These are phyloP conservation scores for Schizotus pectinicornis DNA, from an alignment of 2,888 invertebrate genomes.

Conservation along the genomic window DNA sequence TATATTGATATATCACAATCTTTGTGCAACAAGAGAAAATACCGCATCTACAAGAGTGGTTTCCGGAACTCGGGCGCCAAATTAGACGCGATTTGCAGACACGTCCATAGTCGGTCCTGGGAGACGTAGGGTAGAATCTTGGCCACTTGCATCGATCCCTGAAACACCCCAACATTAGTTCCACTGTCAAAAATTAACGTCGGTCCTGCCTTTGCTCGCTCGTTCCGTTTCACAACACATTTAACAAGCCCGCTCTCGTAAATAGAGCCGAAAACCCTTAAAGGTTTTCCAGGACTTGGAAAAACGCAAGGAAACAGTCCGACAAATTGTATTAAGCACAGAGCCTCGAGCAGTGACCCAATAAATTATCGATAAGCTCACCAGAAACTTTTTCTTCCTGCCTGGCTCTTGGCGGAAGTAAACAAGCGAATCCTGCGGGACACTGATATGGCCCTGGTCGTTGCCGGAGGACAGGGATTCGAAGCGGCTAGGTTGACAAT, in stretches of 20 bases:
- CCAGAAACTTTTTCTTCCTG: constrained; percentile 59
- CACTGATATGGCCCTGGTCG: constrained; percentile 44
- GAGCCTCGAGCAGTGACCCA: constrained; percentile 15
- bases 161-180: constrained; percentile 35
- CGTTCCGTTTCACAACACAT: too few species aligned
- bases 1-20: constrained; percentile 25
- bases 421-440: constrained; percentile 57
- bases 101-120: constrained; percentile 54
- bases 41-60: constrained; percentile 42
- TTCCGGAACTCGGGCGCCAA: constrained; percentile 51
- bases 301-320: not conserved
- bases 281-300: not conserved
- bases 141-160: constrained; percentile 60
- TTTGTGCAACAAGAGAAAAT: constrained; percentile 21
- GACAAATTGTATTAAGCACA: constrained; percentile 12
- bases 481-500: constrained; percentile 56
- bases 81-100: constrained; percentile 53
- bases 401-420: constrained; percentile 60
- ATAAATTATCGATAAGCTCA: constrained; percentile 42
- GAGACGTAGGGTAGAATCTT: constrained; percentile 56
- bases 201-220: too few species aligned
- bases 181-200: not conserved
- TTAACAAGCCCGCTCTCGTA: not conserved
- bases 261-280: not conserved
- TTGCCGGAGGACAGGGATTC: constrained; percentile 49